phyloP scores from a whole-genome alignment of 53 echinoderm and acorn worm species.

The Paelopatides confundens region DNA sequence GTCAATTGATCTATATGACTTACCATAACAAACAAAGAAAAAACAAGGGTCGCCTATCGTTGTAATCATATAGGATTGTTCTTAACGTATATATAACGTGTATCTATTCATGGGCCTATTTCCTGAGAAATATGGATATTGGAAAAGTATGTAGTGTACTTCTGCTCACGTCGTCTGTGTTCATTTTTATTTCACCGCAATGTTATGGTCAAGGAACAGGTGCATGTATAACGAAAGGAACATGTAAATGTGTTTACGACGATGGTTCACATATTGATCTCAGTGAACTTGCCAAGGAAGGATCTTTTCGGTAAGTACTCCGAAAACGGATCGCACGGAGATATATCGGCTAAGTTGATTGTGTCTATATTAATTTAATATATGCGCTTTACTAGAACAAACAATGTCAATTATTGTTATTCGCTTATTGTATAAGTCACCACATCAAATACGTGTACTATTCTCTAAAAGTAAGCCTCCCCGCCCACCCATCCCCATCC shows the following conservation, averaged over 20 bases:
- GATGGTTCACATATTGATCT: constrained; percentile 11
- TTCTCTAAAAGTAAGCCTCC: no score
- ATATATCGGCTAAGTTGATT: not conserved
- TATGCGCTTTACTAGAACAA: no score
- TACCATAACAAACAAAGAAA: no score
- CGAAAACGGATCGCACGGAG: no score
- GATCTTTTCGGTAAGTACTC: not conserved
- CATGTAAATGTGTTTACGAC: not conserved
- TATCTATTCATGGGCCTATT: no score
- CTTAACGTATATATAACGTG: not conserved
- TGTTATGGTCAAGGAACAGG: not conserved
- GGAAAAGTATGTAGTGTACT: not conserved
- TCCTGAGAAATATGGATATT: not conserved
- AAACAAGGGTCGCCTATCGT: no score
- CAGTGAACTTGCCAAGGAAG: not conserved
- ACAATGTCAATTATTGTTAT: no score
- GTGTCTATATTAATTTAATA: no score
- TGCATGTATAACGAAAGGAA: not conserved
- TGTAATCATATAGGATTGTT: not conserved
- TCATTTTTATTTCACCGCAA: not conserved
- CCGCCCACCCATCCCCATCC: not conserved
- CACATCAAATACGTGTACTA: no score
- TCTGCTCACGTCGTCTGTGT: not conserved
- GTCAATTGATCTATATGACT: no score
- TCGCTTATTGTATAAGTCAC: no score